Conservation (phyloP, 2,888 invertebrate species). For the Steinernema scapterisci region DNA sequence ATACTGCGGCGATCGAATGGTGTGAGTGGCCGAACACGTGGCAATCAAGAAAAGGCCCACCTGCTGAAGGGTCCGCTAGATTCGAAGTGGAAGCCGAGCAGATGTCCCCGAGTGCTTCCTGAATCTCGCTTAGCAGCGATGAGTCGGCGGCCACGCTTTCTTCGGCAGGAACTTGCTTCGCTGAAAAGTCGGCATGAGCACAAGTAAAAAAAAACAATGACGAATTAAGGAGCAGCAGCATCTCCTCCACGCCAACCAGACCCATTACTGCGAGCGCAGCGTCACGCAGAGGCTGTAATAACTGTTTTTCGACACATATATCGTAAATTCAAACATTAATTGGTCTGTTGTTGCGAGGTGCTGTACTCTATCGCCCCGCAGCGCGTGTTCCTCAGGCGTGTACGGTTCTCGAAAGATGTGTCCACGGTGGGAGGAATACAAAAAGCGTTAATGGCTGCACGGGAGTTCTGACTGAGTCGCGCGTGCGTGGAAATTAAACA, state of each 20-base stretch:
- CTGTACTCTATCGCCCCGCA: background rate
- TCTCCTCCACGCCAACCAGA: constrained; percentile 5
- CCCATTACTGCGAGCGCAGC: background rate
- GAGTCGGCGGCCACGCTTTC: constrained; percentile 2
- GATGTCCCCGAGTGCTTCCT: constrained; percentile 18
- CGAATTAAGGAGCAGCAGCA: constrained; percentile 4
- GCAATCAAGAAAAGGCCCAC: background rate
- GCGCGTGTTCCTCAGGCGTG: background rate
- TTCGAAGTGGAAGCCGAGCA: background rate
- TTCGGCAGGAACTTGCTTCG: background rate
- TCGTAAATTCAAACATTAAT: constrained; percentile 21
- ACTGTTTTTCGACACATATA: constrained; percentile 26
- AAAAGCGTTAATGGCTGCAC: too few species aligned
- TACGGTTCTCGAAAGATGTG: background rate
- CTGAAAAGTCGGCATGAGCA: background rate
- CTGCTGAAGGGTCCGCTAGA: background rate
- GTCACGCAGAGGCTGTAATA: background rate
- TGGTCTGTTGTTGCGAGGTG: constrained; percentile 7
- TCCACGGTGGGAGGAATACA: background rate
- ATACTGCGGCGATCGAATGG: too few species aligned
- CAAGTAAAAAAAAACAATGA: background rate
- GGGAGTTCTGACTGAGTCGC: background rate
- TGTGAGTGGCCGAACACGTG: too few species aligned
- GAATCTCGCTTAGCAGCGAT: background rate
- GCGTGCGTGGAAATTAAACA: background rate